These are phyloP conservation scores for Tachyglossus aculeatus DNA, from an alignment of 2,797 vertebrate species.

Conservation along the genomic window DNA sequence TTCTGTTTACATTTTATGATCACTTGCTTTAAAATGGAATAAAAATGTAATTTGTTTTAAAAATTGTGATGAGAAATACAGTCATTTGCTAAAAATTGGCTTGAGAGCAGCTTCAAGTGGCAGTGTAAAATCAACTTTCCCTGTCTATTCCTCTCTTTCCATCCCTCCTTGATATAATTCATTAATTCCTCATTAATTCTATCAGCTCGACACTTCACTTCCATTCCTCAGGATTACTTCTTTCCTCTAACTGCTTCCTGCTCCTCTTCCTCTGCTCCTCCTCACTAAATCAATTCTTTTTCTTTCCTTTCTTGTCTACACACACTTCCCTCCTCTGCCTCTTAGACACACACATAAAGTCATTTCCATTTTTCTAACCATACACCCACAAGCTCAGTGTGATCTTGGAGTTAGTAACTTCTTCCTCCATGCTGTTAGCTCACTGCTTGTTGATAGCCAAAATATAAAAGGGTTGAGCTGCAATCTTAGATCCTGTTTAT, in stretches of 20 bases:
- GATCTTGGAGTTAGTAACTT: background rate
- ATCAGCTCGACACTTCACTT: background rate
- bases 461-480: background rate
- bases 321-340: background rate
- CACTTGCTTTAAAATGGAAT: background rate
- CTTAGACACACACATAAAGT: background rate
- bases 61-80: background rate
- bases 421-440: background rate
- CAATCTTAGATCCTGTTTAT: background rate
- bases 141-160: background rate
- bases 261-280: background rate
- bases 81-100: background rate
- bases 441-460: background rate
- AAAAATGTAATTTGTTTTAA: background rate
- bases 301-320: background rate
- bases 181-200: background rate
- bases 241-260: background rate
- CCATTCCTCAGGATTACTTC: background rate
- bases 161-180: background rate
- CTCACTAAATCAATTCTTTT: background rate
- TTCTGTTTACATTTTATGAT: background rate
- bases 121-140: slow-evolving; percentile 9
- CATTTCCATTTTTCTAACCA: background rate
- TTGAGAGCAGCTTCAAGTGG: slow-evolving; percentile 16
- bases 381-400: slow-evolving; percentile 2